phyloP scores from a whole-genome alignment of 2,797 vertebrate species.

The Crenichthys baileyi region DNA sequence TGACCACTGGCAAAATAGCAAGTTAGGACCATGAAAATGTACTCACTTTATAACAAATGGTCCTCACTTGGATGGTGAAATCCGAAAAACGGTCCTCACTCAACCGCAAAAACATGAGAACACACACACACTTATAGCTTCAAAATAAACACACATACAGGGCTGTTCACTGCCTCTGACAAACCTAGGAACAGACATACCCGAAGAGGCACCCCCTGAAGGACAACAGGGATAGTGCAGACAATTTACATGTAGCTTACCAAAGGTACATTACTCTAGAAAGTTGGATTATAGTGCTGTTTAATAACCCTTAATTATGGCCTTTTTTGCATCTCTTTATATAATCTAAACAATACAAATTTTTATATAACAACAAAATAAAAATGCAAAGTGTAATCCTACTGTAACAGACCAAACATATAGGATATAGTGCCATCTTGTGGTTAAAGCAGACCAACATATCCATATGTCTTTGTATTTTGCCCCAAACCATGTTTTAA shows the following conservation, averaged over 20 bases:
- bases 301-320: slow-evolving; percentile 4
- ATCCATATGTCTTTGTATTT: background rate
- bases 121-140: background rate
- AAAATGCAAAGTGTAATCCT: slow-evolving; percentile 3
- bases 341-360: background rate
- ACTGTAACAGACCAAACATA: background rate
- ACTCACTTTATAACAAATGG: no score
- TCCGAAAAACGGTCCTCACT: no score
- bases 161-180: background rate
- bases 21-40: no score
- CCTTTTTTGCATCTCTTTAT: background rate
- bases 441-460: slow-evolving; percentile 34
- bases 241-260: background rate
- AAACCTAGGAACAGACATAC: background rate
- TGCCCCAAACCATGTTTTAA: no score
- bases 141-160: background rate
- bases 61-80: no score
- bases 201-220: slow-evolving; percentile 40
- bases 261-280: background rate
- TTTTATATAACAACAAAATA: background rate
- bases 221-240: slow-evolving; percentile 31
- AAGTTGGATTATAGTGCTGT: background rate
- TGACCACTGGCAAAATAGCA: background rate
- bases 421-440: slow-evolving; percentile 44
- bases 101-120: no score